Evolutionary conservation across 1,140 invertebrate species (phyloP).

Genomic region (Drosophila pseudoobscura): DNA sequence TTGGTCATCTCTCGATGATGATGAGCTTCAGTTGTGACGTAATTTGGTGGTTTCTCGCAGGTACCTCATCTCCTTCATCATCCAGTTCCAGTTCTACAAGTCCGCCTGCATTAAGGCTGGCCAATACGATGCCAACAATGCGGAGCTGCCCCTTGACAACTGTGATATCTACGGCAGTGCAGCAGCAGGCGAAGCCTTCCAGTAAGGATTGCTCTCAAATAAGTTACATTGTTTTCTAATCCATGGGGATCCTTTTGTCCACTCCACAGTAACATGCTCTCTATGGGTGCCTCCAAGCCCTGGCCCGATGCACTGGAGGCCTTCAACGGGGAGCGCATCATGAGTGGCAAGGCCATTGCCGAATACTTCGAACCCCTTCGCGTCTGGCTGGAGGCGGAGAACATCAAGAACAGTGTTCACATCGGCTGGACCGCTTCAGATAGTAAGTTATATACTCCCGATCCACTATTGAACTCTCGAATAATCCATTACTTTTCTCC

Average conservation of each 20-base stretch:
- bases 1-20: no score
- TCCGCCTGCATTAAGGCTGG: constrained; percentile 91
- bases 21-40: background rate
- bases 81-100: constrained; percentile 96
- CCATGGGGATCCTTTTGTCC: constrained; percentile 9
- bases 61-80: constrained; percentile 93
- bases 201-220: constrained; percentile 84
- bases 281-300: constrained; percentile 90
- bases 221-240: background rate
- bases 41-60: constrained; percentile 80
- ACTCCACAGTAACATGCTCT: constrained; percentile 88
- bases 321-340: constrained; percentile 89
- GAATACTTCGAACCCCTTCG: constrained; percentile 91
- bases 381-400: constrained; percentile 91
- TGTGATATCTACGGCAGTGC: constrained; percentile 93
- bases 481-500: background rate
- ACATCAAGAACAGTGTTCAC: constrained; percentile 87
- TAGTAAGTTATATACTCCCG: constrained; percentile 59
- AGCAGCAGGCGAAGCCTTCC: constrained; percentile 89
- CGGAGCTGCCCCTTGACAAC: constrained; percentile 88
- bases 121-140: constrained; percentile 89
- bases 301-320: constrained; percentile 93
- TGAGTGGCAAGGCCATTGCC: constrained; percentile 89
- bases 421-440: constrained; percentile 89
- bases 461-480: no score